Conservation (phyloP, 2,113 vertebrate species). For the Kobus ellipsiprymnus region DNA sequence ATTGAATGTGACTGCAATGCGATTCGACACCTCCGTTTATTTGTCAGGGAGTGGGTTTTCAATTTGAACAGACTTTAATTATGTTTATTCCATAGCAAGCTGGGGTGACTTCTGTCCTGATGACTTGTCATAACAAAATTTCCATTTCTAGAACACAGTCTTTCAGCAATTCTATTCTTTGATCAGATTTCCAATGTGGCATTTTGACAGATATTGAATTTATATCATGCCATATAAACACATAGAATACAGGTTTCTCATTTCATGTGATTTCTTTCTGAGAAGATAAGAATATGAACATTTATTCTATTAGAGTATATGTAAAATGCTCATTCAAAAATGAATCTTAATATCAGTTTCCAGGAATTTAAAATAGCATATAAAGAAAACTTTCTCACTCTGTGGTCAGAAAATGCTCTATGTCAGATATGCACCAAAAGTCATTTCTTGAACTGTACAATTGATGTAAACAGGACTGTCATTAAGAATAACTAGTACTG, state of each 20-base stretch:
- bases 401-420: background rate
- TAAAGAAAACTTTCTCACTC: background rate
- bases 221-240: slow-evolving; percentile 17
- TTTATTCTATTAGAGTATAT: background rate
- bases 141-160: slow-evolving; percentile 55
- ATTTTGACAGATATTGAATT: slow-evolving; percentile 39
- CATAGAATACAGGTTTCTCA: background rate
- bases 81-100: slow-evolving; percentile 56
- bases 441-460: background rate
- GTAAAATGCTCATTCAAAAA: background rate
- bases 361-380: background rate
- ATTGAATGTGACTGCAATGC: slow-evolving; percentile 75
- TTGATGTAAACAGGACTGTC: background rate
- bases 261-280: slow-evolving; percentile 37
- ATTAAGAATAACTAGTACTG: background rate
- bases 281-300: background rate
- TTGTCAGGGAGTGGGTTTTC: slow-evolving; percentile 69
- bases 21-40: slow-evolving; percentile 78
- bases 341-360: background rate
- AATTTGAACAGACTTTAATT: slow-evolving; percentile 75
- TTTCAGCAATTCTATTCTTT: slow-evolving; percentile 59
- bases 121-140: slow-evolving; percentile 63
- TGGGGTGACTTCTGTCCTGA: slow-evolving; percentile 64
- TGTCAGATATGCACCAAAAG: background rate
- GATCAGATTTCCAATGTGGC: slow-evolving; percentile 65